These are phyloP conservation scores for Drosophila nigricruria DNA, from an alignment of 2,888 invertebrate genomes.

Conservation along the genomic window DNA sequence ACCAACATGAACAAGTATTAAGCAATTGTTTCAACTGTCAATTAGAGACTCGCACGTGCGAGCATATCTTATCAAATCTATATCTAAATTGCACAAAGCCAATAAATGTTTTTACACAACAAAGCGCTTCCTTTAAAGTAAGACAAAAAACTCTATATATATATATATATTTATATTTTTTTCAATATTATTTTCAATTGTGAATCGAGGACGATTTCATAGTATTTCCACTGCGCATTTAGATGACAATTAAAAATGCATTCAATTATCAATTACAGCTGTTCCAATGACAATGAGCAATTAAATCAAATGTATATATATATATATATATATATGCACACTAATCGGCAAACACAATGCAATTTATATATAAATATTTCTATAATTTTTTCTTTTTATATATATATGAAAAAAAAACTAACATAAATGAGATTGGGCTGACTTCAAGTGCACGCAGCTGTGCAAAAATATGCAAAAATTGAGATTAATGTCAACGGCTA, in stretches of 20 bases:
- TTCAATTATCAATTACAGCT: constrained; percentile 39
- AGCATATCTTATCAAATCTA: neutral
- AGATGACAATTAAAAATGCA: constrained; percentile 46
- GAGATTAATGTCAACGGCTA: constrained; percentile 73
- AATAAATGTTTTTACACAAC: neutral
- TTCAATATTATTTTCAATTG: neutral
- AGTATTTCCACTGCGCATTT: constrained; percentile 58
- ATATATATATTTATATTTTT: too few species aligned
- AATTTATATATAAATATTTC: constrained; percentile 9
- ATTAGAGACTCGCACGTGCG: neutral
- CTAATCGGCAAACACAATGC: constrained; percentile 54
- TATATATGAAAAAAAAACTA: constrained; percentile 20
- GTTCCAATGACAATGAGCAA: constrained; percentile 64
- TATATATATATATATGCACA: constrained; percentile 44
- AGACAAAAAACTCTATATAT: neutral
- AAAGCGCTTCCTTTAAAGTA: neutral
- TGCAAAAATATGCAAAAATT: constrained; percentile 70
- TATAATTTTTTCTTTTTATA: constrained; percentile 10
- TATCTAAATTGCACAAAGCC: neutral
- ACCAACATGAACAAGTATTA: neutral
- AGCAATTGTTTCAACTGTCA: neutral
- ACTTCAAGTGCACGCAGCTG: constrained; percentile 78
- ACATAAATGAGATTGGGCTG: constrained; percentile 23
- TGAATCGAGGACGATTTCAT: constrained; percentile 19
- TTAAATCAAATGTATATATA: constrained; percentile 55